Evolutionary conservation across 2,888 invertebrate species (phyloP), one percentile per base, ranked within the genome.

Genomic region (Dioctria rufipes): DNA sequence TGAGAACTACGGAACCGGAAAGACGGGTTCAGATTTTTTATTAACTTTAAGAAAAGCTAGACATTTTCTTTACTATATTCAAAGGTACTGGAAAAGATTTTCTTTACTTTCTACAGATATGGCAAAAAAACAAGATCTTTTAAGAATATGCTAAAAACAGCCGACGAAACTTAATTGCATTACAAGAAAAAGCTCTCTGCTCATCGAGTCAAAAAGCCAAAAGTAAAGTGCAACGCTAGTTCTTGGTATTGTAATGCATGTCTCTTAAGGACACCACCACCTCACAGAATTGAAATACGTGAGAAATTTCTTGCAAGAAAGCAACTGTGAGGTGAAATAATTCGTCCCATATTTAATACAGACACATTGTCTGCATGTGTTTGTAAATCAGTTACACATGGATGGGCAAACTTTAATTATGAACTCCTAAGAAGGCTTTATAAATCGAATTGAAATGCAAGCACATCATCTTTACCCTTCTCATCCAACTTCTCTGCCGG

Each of bases 101-200:
- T 2, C 25, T 25, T 25, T 25, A 25, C 25, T 25, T 25, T 25
- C 25, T 25, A 25, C 2, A 25, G 25, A 25, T 25, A 25, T 25
- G 2, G 25, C 25, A 25, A 25, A 25, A 25, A 25, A 25, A 25
- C 25, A 25, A 25, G 25, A 25, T 0, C 25, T 25, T 25, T 25
- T 25, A 25, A 25, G 2, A 25, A 25, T 25, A 25, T 25, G 25
- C 25, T 25, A 2, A 25, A 25, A 25, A 25, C 25, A 25, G 25
- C 42, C 11, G 40, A 65, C 65, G 4, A 40, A 3, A 11, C 51
- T 69, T 69, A 69, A 69, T 69, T 51, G 69, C 51, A 37, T 69
- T 69, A 69, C 69, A 69, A 37, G 69, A 51, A 69, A 69, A 69
- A 49, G 69, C 69, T 69, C 51, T 69, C 51, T 69, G n/a, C 40